Evolutionary conservation across 2,113 vertebrate species (phyloP), one percentile per base, ranked within the genome.

Genomic region (Grammomys dolichurus): DNA sequence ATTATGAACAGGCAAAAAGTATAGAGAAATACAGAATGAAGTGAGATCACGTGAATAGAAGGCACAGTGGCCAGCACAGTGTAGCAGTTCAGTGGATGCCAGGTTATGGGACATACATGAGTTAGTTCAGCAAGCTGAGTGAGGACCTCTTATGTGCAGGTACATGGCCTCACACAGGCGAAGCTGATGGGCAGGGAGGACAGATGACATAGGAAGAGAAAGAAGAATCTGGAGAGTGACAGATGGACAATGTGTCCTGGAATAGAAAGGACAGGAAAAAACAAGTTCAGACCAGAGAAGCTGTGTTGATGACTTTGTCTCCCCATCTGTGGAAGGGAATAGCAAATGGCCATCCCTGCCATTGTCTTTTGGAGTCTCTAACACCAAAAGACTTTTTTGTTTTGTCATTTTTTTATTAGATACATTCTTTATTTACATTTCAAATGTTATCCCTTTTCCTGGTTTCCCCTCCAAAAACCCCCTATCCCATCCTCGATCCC

Each of bases 51-150:
- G 1, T 46, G 17, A 0, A 3, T 43, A 33, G 70, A 20, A 26
- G 72, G 3, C 56, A 22, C 10, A 65, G 72, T n/a, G 69, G n/a
- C 48, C 40, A 33, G 73, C 28, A 24, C 12, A 8, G 0, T 31
- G 40, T 5, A 51, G 17, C 70, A 76, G 20, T 72, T 85, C 80
- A 65, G 17, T n/a, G 92, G 51, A 65, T 0, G 6, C 5, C 6
- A 36, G n/a, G 1, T 14, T 2, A 0, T 4, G 5, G 20, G 20
- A 7, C 31, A 2, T 2, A 0, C 11, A 24, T 22, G 19, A 26
- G 20, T 67, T 78, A 43, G 26, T 51, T 81, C 43, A 16, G 60
- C 43, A 73, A 56, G 67, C 16, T 56, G 58, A 46, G 0, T 46
- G 58, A 67, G 51, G 8, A 31, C 58, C 54, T 20, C 7, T 56